Percentiles rank a stretch among this genome's conserved stretches.
phyloP scores from a whole-genome alignment of 2,113 vertebrate species.

The Hystrix brachyura region DNA sequence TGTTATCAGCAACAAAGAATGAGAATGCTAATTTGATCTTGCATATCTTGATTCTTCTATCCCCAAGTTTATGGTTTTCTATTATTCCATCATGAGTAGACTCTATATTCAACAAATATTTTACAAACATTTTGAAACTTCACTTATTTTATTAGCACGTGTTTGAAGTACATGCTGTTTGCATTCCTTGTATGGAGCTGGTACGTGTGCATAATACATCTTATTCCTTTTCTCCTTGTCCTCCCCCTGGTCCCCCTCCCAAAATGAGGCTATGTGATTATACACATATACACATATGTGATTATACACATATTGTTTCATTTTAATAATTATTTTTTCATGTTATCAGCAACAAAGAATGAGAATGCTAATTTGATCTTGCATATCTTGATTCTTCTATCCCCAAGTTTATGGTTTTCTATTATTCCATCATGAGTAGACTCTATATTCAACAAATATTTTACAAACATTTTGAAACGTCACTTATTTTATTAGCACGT shows the following conservation, averaged over 20 bases:
- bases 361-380: neutral
- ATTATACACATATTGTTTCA: neutral
- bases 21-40: neutral
- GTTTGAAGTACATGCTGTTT: neutral
- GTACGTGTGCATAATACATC: too few species aligned
- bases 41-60: neutral
- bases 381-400: neutral
- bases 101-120: neutral
- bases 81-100: neutral
- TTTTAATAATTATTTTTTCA: constrained; percentile 10
- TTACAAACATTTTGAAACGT: neutral
- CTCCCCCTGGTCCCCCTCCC: neutral
- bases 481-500: neutral
- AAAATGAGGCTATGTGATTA: neutral
- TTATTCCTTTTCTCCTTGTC: neutral
- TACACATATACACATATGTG: too few species aligned
- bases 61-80: neutral
- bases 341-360: neutral
- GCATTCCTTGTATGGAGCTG: neutral
- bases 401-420: neutral
- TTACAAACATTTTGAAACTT: neutral
- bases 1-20: neutral
- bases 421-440: neutral
- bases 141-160: neutral
- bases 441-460: neutral